Evolutionary conservation across 2,888 invertebrate species (phyloP).

Genomic region (Blera fallax): DNA sequence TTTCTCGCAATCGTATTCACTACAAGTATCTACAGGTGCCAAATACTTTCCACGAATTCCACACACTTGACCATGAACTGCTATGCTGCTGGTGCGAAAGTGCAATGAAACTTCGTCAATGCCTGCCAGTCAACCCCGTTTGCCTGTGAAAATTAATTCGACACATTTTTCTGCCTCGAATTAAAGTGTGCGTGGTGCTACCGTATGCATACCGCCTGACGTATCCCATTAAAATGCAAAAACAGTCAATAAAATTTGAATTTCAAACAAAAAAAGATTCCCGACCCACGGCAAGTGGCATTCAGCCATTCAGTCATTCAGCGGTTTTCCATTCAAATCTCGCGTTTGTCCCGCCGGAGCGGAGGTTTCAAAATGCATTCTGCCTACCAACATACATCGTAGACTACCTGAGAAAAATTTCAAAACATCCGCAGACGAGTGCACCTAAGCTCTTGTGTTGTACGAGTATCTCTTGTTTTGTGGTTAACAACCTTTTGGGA

Average conservation of each 20-base stretch:
- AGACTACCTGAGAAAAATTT: conserved; percentile 17
- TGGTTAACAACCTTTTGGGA: conserved; percentile 58
- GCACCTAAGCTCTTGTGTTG: neutral
- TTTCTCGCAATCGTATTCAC: neutral
- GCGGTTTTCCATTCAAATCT: conserved; percentile 40
- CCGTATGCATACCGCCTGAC: neutral
- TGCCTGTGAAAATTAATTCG: conserved; percentile 6
- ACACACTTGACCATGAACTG: conserved; percentile 63
- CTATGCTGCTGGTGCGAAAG: conserved; percentile 21
- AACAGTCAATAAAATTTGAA: conserved; percentile 48
- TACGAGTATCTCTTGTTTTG: neutral
- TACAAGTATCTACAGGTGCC: neutral
- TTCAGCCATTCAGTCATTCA: conserved; percentile 25
- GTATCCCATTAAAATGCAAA: conserved; percentile 39
- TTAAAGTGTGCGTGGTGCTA: conserved; percentile 40
- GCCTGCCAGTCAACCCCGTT: neutral
- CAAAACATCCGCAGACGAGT: neutral
- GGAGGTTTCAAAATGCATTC: conserved; percentile 33
- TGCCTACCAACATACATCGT: no score
- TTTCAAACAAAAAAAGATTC: neutral
- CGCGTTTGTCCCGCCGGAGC: conserved; percentile 8
- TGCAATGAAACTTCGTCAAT: conserved; percentile 26
- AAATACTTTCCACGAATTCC: conserved; percentile 28
- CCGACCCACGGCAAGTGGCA: conserved; percentile 16
- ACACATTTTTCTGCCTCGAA: neutral